Evolutionary conservation across 2,888 invertebrate genomes (phyloP), one percentile per base, ranked within the genome.

Genomic region (Sceliomorpha sp.): DNA sequence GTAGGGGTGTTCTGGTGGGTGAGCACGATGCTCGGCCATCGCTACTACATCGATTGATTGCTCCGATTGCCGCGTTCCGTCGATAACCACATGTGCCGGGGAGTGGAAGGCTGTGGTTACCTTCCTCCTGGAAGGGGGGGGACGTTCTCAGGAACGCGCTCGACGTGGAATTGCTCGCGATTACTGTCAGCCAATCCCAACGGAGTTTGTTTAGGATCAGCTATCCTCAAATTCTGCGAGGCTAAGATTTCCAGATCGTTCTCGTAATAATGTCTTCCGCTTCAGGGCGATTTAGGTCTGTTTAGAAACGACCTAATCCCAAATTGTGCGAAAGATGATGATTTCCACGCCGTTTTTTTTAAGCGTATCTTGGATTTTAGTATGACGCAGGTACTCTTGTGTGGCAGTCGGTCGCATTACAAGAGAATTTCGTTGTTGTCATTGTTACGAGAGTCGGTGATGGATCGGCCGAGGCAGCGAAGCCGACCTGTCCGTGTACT

Each of bases 41-140:
- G 81, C 82, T 81, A 79, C 79, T 78, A 77, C 75, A 77, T 82
- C 82, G 79, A 82, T 82, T 70, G 82, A 82, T 82, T 74, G 79
- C 74, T 72, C 73, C 72, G 82, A 82, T 82, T 77, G 80, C 75
- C 74, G 69, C 76, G 71, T 77, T 78, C 72, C 74, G 66, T 75
- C 77, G 78, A 80, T 79, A 79, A 73, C 40, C 55, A 59, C 64
- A 59, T 32, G 45, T 64, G 60, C 63, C 50, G 48, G 32, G 32
- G 27, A 27, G 13, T 27, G 27, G 48, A 36, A 24, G 48, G 2
- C 48, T 15, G 48, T 37, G 37, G 50, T 37, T 50, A 50, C 36
- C n/a, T n/a, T 50, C 50, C 36, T 20, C 3, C 20, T 5, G 20
- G 3, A 5, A 20, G 3, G 5, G 5, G 20, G n/a, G 5, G 20